These are phyloP conservation scores for Chironomus tepperi DNA, from an alignment of 1,140 invertebrate genomes.

Conservation along the genomic window DNA sequence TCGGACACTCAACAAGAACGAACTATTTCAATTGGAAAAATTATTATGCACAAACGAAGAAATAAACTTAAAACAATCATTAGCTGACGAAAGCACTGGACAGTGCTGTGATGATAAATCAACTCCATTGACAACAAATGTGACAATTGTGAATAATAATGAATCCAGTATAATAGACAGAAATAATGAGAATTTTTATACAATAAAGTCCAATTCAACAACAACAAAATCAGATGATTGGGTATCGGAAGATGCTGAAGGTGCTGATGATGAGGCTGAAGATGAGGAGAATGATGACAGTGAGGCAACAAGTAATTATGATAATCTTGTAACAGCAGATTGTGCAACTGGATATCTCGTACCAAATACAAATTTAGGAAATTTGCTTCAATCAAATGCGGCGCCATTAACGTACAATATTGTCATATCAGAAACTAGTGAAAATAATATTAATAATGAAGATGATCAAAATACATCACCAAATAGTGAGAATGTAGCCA, in stretches of 20 bases:
- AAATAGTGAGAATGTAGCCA: not conserved
- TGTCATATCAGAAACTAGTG: slow-evolving; percentile 25
- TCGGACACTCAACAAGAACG: slow-evolving; percentile 74
- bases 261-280: slow-evolving; percentile 36
- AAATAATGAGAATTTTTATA: slow-evolving; percentile 14
- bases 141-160: slow-evolving; percentile 25
- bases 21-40: slow-evolving; percentile 76
- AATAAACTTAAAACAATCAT: slow-evolving; percentile 35
- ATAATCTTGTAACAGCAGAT: slow-evolving; percentile 33
- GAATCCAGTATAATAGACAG: not conserved
- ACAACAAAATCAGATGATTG: not conserved
- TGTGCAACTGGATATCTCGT: slow-evolving; percentile 39
- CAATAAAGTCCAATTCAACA: not conserved
- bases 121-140: slow-evolving; percentile 27
- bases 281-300: slow-evolving; percentile 29
- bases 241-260: slow-evolving; percentile 29
- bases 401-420: slow-evolving; percentile 33
- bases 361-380: slow-evolving; percentile 40
- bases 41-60: slow-evolving; percentile 86
- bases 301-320: not conserved
- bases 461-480: slow-evolving; percentile 31
- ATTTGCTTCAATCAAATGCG: slow-evolving; percentile 37
- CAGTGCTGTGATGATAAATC: slow-evolving; percentile 28
- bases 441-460: slow-evolving; percentile 39
- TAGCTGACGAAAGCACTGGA: slow-evolving; percentile 34